Evolutionary conservation across 2,888 invertebrate species (phyloP).

Genomic region (Chloroclysta siterata): DNA sequence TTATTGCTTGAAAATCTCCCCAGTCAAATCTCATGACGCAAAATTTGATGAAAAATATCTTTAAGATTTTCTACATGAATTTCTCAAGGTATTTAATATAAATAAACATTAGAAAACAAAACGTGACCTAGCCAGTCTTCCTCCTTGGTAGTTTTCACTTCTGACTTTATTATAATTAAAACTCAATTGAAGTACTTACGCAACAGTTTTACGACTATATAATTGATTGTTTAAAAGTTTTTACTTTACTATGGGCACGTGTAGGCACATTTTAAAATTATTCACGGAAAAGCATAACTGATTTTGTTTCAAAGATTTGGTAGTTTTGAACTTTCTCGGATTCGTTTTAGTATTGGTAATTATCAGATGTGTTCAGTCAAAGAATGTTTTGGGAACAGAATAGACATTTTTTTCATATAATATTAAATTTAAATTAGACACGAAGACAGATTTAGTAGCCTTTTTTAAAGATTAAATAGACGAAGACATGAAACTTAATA

Average conservation of each 20-base stretch:
- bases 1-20: too few species aligned
- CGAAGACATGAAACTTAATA: too few species aligned
- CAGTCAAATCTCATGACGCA: too few species aligned
- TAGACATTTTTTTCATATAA: background rate
- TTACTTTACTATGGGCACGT: constrained; percentile 35
- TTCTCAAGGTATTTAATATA: too few species aligned
- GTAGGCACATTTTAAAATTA: constrained; percentile 40
- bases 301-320: constrained; percentile 37
- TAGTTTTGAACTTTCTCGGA: constrained; percentile 42
- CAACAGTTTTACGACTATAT: constrained; percentile 23
- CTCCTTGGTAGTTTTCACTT: too few species aligned
- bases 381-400: constrained; percentile 30
- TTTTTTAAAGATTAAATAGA: background rate
- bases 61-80: too few species aligned
- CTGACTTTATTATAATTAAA: background rate
- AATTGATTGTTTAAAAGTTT: constrained; percentile 26
- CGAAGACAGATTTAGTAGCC: too few species aligned
- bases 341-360: constrained; percentile 35
- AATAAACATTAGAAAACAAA: too few species aligned
- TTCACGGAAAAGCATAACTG: constrained; percentile 37
- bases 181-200: constrained; percentile 6
- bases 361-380: constrained; percentile 25
- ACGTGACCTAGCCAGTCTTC: too few species aligned
- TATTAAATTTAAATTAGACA: too few species aligned
- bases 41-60: too few species aligned